Evolutionary conservation across 2,113 vertebrate species (phyloP), one percentile per base, ranked within the genome.

Genomic region (Tragelaphus scriptus): DNA sequence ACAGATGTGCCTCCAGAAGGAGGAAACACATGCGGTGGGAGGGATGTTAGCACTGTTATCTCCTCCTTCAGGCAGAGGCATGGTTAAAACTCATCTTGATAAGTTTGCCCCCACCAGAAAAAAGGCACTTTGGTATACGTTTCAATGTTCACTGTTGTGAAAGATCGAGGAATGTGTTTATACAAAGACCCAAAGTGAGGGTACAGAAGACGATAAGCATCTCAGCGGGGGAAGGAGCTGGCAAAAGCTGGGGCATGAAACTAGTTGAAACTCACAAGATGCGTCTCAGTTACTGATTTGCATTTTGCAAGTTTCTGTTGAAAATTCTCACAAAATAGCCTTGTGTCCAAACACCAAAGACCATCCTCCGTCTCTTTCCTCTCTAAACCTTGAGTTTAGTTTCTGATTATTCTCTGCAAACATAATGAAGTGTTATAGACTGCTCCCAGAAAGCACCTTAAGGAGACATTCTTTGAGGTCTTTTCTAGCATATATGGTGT

Each of bases 61-160:
- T 58, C 94, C 97, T 94, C 77, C 28, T 90, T n/a, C 96, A 91
- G 61, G n/a, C 68, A 86, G 87, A 77, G 2, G 12, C 21, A 2
- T 53, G 75, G 84, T 82, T 88, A 63, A 61, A 77, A 26, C 28
- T 80, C 61, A 92, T 95, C 96, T 93, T 93, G 97, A 97, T 95
- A 61, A 90, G 68, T 82, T 80, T 68, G 19, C 19, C n/a, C 19
- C 58, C 19, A 6, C 28, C 16, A 36, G 30, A 88, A 71, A 53
- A 77, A 82, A 55, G 47, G 71, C 53, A 53, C 81, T 71, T 94
- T 51, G 23, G 61, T 40, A 2, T 30, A 26, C 15, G 10, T 79
- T 65, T 92, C 61, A 65, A 1, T 49, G 44, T 47, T 90, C 16
- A 7, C 6, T 88, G 3, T 26, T 79, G 3, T 17, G 28, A 75